Evolutionary conservation across 2,888 invertebrate species (phyloP).

Genomic region (Drosophila algonquin): DNA sequence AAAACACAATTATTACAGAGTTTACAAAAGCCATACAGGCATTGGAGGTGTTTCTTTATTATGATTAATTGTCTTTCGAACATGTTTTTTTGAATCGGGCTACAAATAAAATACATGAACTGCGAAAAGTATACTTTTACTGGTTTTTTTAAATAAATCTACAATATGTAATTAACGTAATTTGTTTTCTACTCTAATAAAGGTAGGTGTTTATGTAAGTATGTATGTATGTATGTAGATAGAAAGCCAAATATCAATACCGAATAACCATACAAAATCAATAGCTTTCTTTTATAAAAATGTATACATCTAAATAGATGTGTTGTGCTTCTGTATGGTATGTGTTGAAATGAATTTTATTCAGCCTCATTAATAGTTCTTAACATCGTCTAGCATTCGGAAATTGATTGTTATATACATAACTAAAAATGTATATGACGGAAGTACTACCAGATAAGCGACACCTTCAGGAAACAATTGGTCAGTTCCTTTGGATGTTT

Average conservation of each 20-base stretch:
- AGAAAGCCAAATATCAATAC: constrained; percentile 14
- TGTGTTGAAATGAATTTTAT: constrained; percentile 36
- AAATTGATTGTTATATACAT: constrained; percentile 19
- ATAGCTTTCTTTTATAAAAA: constrained; percentile 19
- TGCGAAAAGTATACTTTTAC: background rate
- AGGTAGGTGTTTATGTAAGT: constrained; percentile 12
- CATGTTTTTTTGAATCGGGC: constrained; percentile 16
- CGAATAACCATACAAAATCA: constrained; percentile 12
- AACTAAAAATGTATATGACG: constrained; percentile 6
- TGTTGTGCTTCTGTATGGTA: constrained; percentile 1
- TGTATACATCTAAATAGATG: constrained; percentile 24
- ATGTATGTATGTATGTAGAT: constrained; percentile 26
- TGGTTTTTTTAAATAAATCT: background rate
- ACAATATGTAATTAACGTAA: background rate
- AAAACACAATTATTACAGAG: background rate
- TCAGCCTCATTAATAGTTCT: constrained; percentile 52
- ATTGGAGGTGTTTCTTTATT: constrained; percentile 4
- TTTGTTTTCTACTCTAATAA: background rate
- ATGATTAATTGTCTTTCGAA: constrained; percentile 8
- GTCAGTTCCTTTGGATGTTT: too few relatives aligned
- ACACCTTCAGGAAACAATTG: background rate
- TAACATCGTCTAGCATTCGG: constrained; percentile 29
- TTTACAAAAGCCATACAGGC: background rate
- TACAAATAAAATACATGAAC: constrained; percentile 52
- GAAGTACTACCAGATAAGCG: background rate